These are phyloP conservation scores for Apotomis turbidana DNA, from an alignment of 2,888 invertebrate species.

Conservation along the genomic window DNA sequence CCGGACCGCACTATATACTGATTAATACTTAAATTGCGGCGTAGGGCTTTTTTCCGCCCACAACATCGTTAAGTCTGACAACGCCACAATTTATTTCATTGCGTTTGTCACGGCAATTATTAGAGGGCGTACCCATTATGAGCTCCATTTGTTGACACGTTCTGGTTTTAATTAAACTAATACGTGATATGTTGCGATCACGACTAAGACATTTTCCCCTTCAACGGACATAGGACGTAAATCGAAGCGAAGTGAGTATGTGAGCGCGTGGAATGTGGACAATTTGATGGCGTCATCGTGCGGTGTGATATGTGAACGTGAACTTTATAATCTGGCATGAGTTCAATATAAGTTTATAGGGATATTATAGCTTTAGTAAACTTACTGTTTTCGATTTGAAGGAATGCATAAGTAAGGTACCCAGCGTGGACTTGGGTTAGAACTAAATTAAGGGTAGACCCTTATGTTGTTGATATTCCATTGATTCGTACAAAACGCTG, in stretches of 20 bases:
- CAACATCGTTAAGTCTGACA: slow-evolving; percentile 43
- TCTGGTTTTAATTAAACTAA: slow-evolving; percentile 48
- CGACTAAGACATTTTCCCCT: slow-evolving; percentile 48
- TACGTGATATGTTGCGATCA: slow-evolving; percentile 48
- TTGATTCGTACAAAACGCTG: too few species aligned
- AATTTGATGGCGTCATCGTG: slow-evolving; percentile 42
- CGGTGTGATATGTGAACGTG: slow-evolving; percentile 16
- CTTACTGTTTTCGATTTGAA: too few species aligned
- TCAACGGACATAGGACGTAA: slow-evolving; percentile 20
- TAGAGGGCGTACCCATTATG: slow-evolving; percentile 46
- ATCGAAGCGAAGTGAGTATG: slow-evolving; percentile 37
- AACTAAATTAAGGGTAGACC: too few species aligned
- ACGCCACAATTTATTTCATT: slow-evolving; percentile 49
- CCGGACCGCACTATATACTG: not conserved
- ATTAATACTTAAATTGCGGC: not conserved
- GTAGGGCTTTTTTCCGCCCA: slow-evolving; percentile 26
- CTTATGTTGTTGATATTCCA: too few species aligned
- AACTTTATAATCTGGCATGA: slow-evolving; percentile 3
- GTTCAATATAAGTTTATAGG: not conserved
- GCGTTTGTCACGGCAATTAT: slow-evolving; percentile 54
- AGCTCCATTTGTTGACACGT: slow-evolving; percentile 40
- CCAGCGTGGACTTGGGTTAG: too few species aligned
- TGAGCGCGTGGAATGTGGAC: slow-evolving; percentile 46
- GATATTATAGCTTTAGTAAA: not conserved
- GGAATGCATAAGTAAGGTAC: too few species aligned